phyloP scores from a whole-genome alignment of 2,113 vertebrate species.

The Emydura subglobosa region DNA sequence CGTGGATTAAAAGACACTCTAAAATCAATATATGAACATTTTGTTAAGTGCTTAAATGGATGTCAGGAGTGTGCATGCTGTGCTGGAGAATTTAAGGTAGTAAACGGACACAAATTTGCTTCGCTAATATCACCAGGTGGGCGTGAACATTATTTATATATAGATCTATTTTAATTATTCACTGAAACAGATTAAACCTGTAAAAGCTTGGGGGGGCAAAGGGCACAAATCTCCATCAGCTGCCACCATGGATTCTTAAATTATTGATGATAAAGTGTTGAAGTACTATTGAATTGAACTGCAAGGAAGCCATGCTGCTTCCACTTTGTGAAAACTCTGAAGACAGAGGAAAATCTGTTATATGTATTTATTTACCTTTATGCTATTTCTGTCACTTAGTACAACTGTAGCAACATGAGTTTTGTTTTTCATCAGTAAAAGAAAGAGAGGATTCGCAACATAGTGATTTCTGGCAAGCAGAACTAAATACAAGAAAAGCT shows the following conservation, averaged over 20 bases:
- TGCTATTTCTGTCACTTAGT: constrained; percentile 24
- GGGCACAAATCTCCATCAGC: background rate
- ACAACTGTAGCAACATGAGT: constrained; percentile 1
- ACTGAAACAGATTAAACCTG: background rate
- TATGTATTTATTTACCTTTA: constrained; percentile 44
- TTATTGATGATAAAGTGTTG: constrained; percentile 8
- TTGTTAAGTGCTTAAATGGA: constrained; percentile 63
- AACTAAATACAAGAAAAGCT: constrained; percentile 2
- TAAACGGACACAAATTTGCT: constrained; percentile 34
- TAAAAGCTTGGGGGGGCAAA: background rate
- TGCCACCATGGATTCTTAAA: background rate
- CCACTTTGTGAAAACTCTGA: background rate
- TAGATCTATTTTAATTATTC: background rate
- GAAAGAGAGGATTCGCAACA: constrained; percentile 16
- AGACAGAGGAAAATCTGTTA: background rate
- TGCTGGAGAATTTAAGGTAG: constrained; percentile 28
- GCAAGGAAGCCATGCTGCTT: background rate
- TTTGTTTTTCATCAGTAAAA: constrained; percentile 40
- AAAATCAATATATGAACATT: constrained; percentile 52
- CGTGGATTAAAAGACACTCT: constrained; percentile 41
- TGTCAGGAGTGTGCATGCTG: constrained; percentile 3
- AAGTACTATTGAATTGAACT: constrained; percentile 9
- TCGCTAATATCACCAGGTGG: constrained; percentile 7
- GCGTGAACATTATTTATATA: background rate
- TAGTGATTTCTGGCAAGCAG: constrained; percentile 39